Conservation (phyloP, 2,113 vertebrate species). For the Aldabrachelys gigantea region DNA sequence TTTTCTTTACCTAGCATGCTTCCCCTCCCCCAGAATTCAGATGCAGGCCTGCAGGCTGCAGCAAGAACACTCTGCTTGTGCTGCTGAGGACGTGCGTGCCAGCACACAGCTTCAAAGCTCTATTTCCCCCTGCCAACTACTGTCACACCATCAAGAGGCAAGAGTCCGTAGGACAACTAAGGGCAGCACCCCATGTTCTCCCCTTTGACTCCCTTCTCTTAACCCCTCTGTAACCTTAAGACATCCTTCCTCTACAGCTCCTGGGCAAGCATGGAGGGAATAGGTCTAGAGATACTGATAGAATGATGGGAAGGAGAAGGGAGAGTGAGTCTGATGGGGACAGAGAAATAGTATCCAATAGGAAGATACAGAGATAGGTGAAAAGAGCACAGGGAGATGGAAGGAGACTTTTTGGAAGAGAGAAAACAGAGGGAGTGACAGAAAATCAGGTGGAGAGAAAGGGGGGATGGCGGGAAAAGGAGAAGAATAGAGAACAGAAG, state of each 20-base stretch:
- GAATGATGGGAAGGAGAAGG: background rate
- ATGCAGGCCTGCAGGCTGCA: background rate
- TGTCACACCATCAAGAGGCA: background rate
- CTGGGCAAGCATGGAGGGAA: background rate
- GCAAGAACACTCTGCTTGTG: background rate
- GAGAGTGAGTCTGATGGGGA: background rate
- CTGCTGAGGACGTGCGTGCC: slow-evolving; percentile 49
- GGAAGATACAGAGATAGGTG: background rate
- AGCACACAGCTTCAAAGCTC: slow-evolving; percentile 7
- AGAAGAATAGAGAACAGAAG: background rate
- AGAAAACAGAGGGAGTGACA: background rate
- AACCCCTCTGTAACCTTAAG: background rate
- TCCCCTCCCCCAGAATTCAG: background rate
- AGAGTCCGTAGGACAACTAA: background rate
- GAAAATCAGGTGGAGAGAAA: background rate
- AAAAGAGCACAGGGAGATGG: background rate
- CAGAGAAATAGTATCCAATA: background rate
- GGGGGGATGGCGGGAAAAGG: background rate
- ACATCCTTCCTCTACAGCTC: background rate
- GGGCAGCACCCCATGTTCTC: background rate
- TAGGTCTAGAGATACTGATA: background rate
- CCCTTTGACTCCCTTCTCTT: background rate
- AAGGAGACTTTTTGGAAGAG: background rate
- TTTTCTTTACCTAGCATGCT: background rate
- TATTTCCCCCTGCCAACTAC: background rate